Base-by-base conservation (phyloP, 2,113 vertebrate species). In the Stegostoma tigrinum region DNA sequence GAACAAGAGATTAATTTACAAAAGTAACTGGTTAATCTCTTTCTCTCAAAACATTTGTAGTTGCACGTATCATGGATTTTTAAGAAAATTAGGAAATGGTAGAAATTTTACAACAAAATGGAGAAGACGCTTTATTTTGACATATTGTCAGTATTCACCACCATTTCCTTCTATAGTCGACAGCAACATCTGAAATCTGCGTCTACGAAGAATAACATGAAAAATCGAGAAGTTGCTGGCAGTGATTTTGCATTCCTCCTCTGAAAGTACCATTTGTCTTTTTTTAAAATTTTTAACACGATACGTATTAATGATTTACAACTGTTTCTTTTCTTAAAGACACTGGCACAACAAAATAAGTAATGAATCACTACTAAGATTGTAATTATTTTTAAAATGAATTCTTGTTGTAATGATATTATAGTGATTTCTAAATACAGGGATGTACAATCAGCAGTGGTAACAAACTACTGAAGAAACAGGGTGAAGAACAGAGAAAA, bases 1-100 rank as follows among this genome's bases (percentile, higher is more conserved):
- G 55, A 91, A 91, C 61, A 64, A 91, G 87, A 91, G 87, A 91
- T 91, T 91, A 61, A 91, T 91, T 52, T 91, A 93, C 89, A 93
- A 66, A 61, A 93, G 89, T 93, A 93, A 93, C 64, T 93, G 89
- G 61, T 93, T 93, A 93, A 93, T 93, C 89, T 61, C 61, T 93
- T 93, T 93, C 89, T 93, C 89, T 64, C 87, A 93, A 93, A 93
- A 93, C 64, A 93, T 93, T 48, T 93, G 89, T 38, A 93, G 89
- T 21, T 93, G 61, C 14, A 66, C 61, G 15, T 38, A 67, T 93
- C 7, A 23, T n/a, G 19, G n/a, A 91, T 64, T 91, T 34, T n/a
- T 24, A 7, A 66, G 19, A 93, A 93, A 66, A 66, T 91, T 64
- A 15, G 30, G 30, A 5, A 34, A 14, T 91, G 64, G 17, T 6